Evolutionary conservation across 1,140 invertebrate genomes (phyloP), one percentile per base, ranked within the genome.

Genomic region (Calliopsis andreniformis): DNA sequence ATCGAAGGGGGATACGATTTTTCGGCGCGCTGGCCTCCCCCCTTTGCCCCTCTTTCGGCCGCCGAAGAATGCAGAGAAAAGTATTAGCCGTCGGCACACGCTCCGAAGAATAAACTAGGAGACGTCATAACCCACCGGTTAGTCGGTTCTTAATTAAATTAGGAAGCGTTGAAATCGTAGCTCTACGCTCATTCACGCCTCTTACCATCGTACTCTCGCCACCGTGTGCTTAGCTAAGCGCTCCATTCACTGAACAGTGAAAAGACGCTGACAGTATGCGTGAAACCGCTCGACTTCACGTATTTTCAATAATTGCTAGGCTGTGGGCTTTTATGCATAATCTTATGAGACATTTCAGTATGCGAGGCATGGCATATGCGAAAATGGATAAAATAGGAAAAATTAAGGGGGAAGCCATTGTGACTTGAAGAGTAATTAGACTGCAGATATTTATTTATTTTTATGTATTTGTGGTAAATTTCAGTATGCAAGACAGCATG

Each of bases 71-170:
- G 35, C 20, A 64, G 59, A 64, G 73, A 71, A 77, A 67, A 53
- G 53, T 66, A 64, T 82, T 66, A 82, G 73, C 79, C 82, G 75
- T 82, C 73, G 75, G 43, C 73, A 82, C 73, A 81, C 79, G 72
- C 73, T 73, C 72, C 79, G 61, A 77, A 64, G 72, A 81, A 81
- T 59, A 64, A 77, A 42, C 62, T 64, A 64, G 79, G 72, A 76
- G 80, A 83, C 72, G 72, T 84, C 82, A 78, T 80, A 80, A 62
- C 73, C 66, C 81, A 78, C 78, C 84, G 85, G 84, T 86, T 87
- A 82, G 85, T 79, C 86, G 82, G 80, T 84, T 84, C 84, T 88
- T 89, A 88, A 89, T 89, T 89, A 89, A 89, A 89, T 89, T 89
- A 89, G 83, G 85, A 86, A 84, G 84, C 81, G 85, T 85, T 89